Base-by-base conservation (phyloP, 2,888 invertebrate species). In the Hermaeophaga mercurialis region DNA sequence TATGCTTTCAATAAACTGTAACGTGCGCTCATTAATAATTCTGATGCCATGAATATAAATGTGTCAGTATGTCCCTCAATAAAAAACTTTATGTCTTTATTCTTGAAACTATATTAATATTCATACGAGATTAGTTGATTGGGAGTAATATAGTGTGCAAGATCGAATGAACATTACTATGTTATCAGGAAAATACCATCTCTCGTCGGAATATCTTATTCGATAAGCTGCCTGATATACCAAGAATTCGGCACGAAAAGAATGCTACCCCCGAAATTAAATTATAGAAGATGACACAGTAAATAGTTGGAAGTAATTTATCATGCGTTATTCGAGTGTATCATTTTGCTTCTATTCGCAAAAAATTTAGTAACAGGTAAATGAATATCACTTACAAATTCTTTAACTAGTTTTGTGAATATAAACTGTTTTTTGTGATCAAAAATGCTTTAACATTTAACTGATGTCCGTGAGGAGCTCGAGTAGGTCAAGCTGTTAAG, bases 151-250 rank as follows among this genome's bases (percentile, higher is more conserved):
- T 36, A 48, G 47, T 43, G 44, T 34, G 48, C 43, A 47, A 49
- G 53, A 53, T 55, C 53, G 53, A 33, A 56, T 54, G 59, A 56
- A 39, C 56, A 39, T 52, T 41, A 55, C 50, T 52, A 55, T 48
- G 58, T 55, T 52, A 59, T 59, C 55, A 31, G 12, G n/a, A 38
- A 26, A 28, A 53, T 57, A 36, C 57, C 47, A 57, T 57, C 57
- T 57, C 38, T 14, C n/a, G 17, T 48, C 33, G 26, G 44, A 34
- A 46, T 54, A 48, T 48, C 50, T 50, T 19, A 41, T 55, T 43
- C 41, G 28, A 43, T 44, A 39, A 26, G 55, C 14, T 14, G 34
- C 22, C 36, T 31, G 28, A 49, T 56, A 45, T 36, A 43, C 14
- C 11, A 56, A 49, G 49, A 49, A 49, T 56, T 45, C 49, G 48